Base-by-base conservation (phyloP, 2,888 invertebrate species). In the Drosophila emarginata region DNA sequence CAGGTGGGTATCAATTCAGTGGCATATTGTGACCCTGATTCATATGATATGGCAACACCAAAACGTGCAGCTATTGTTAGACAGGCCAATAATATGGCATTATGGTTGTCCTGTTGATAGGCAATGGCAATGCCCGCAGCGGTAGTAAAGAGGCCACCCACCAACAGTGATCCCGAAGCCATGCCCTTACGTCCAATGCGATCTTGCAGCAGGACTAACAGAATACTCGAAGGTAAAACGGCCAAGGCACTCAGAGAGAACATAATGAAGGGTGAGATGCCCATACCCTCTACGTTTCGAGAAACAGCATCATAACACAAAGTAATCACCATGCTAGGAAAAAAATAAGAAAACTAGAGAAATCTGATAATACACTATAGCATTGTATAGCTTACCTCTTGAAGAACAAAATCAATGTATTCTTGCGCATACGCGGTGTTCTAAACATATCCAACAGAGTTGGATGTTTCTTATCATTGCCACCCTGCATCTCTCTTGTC, bases 1-100 rank as follows among this genome's bases (percentile, higher is more conserved):
- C 93, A 93, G 0, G 94, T 94, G 28, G 94, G 94, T 72, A 94
- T 93, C 60, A 94, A 88, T 88, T 94, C 94, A 2, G 94, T 94
- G 21, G 94, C 94, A 82, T 94, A 94, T 87, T 94, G 94, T 12
- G 94, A 93, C 4, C 94, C 94, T 6, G 94, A 94, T 88, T 94
- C 94, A 82, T 94, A 94, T 0, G 94, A 94, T 4, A 94, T 93
- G 67, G 93, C 94, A 21, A 94, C 93, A 26, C 93, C 93, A 45
- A 94, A 92, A 50, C 94, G 91, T 0, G 94, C 93, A 18, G 93
- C 90, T 28, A 94, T 91, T 0, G 93, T 93, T 45, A 94, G 79
- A 12, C 89, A 81, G 1, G 93, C 91, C 58, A 93, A 89, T n/a
- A 93, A 69, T 14, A 91, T 79, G 23, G 93, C 91, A 81, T 92